Percentiles rank a stretch among this genome's conserved stretches.
phyloP scores from a whole-genome alignment of 2,797 vertebrate genomes.

The Alectoris magna region DNA sequence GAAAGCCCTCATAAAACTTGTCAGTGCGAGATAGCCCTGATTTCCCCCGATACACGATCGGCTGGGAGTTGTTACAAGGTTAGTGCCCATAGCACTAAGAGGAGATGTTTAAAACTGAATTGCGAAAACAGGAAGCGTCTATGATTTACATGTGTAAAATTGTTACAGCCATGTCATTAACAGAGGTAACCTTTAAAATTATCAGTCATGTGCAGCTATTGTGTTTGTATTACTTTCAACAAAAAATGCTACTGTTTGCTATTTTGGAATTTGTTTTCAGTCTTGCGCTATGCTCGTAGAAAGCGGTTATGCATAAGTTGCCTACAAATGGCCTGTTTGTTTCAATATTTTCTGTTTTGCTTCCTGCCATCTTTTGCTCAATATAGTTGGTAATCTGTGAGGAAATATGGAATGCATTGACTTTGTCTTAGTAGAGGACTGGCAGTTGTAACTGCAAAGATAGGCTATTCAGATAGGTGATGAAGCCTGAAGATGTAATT shows the following conservation, averaged over 20 bases:
- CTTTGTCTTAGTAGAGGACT: background rate
- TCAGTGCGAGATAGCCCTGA: background rate
- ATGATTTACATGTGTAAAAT: background rate
- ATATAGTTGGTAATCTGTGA: background rate
- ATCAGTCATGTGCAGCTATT: background rate
- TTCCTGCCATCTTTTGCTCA: conserved; percentile 17
- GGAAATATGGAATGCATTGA: background rate
- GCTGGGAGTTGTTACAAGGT: background rate
- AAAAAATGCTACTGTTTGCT: background rate
- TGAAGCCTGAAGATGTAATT: conserved; percentile 35
- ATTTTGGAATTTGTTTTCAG: background rate
- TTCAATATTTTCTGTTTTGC: conserved; percentile 35
- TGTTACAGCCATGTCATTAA: background rate
- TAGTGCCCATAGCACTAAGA: background rate
- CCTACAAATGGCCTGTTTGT: background rate
- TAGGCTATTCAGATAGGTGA: conserved; percentile 21
- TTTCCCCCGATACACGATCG: background rate
- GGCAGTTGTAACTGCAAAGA: background rate
- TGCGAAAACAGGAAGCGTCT: accelerated
- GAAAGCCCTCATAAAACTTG: background rate
- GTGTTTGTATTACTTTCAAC: background rate
- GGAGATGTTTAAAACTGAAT: background rate
- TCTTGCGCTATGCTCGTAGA: background rate
- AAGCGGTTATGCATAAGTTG: background rate
- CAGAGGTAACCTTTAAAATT: background rate